Conservation (phyloP, 2,888 invertebrate genomes). For the Desoria tigrina region DNA sequence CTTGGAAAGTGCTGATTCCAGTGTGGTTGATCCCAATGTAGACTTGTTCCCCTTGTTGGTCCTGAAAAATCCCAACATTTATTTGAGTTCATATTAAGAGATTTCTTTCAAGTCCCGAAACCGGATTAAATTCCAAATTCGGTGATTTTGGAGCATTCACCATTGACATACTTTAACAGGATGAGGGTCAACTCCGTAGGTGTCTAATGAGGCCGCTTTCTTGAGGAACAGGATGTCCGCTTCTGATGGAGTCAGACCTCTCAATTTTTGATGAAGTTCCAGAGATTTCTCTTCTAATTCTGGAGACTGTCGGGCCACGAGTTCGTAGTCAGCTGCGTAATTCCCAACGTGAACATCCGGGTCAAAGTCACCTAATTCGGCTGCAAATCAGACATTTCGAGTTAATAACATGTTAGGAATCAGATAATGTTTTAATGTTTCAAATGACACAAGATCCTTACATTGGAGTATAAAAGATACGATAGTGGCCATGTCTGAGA, state of each 20-base stretch:
- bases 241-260: slow-evolving; percentile 81
- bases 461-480: slow-evolving; percentile 93
- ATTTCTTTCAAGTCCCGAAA: too few species aligned
- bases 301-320: slow-evolving; percentile 88
- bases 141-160: too few species aligned
- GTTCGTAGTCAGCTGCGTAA: slow-evolving; percentile 87
- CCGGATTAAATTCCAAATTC: too few species aligned
- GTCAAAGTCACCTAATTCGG: slow-evolving; percentile 92
- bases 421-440: not conserved
- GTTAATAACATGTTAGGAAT: too few species aligned
- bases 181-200: slow-evolving; percentile 97
- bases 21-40: slow-evolving; percentile 94
- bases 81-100: slow-evolving; percentile 15
- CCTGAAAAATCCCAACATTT: too few species aligned
- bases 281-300: slow-evolving; percentile 89
- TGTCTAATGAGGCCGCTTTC: slow-evolving; percentile 87
- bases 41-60: slow-evolving; percentile 86
- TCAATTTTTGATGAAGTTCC: slow-evolving; percentile 84
- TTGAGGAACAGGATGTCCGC: slow-evolving; percentile 88
- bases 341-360: slow-evolving; percentile 82
- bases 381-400: slow-evolving; percentile 62
- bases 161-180: slow-evolving; percentile 79
- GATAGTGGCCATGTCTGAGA: slow-evolving; percentile 83
- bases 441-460: slow-evolving; percentile 59
- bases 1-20: slow-evolving; percentile 93